phyloP scores from a whole-genome alignment of 2,113 vertebrate genomes.

The Lampris incognitus region DNA sequence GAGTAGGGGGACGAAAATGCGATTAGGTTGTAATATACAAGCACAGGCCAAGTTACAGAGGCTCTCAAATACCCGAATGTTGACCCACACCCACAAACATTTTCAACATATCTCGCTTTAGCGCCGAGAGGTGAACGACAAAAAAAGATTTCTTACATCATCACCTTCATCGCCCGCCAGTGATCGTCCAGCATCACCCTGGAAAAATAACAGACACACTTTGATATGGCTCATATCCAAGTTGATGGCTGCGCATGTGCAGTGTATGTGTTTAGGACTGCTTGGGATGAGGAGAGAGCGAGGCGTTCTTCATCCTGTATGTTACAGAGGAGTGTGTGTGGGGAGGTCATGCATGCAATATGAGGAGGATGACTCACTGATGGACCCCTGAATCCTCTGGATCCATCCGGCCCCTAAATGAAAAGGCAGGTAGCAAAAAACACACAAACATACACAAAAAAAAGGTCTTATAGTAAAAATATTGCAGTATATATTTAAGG shows the following conservation, averaged over 20 bases:
- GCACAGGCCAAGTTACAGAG: neutral
- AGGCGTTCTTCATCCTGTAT: neutral
- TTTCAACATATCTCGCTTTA: neutral
- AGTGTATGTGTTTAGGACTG: neutral
- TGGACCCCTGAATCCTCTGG: constrained; percentile 49
- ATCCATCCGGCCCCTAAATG: constrained; percentile 51
- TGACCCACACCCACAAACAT: neutral
- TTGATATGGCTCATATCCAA: neutral
- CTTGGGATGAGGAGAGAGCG: neutral
- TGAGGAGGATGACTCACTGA: constrained; percentile 52
- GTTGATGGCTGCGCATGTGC: neutral
- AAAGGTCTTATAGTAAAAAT: neutral
- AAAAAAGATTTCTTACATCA: constrained; percentile 50
- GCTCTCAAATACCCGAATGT: too few species aligned
- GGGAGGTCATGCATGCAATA: neutral
- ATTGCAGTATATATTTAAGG: neutral
- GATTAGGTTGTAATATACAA: neutral
- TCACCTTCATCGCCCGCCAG: constrained; percentile 57
- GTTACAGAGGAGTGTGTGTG: neutral
- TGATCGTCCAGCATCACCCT: constrained; percentile 66
- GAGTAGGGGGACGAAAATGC: neutral
- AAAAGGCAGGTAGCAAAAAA: constrained; percentile 4
- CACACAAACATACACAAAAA: neutral
- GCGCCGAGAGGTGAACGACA: neutral
- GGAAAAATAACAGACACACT: constrained; percentile 3